Evolutionary conservation across 2,888 invertebrate species (phyloP).

Genomic region (Philereme vetulata): DNA sequence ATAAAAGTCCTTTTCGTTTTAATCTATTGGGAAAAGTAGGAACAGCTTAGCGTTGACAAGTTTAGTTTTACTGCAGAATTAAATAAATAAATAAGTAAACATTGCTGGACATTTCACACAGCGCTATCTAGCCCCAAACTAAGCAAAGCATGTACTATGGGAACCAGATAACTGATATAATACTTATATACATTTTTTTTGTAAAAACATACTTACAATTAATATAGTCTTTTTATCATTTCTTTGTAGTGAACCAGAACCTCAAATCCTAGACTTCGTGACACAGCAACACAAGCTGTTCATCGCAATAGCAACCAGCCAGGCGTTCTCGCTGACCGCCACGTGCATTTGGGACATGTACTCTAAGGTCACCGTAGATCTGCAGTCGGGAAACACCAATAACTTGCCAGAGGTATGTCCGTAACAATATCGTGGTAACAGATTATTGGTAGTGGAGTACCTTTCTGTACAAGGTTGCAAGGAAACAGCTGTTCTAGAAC

Average conservation of each 20-base stretch:
- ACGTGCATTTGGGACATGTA: slow-evolving; percentile 91
- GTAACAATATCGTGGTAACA: slow-evolving; percentile 21
- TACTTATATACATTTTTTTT: too few species aligned
- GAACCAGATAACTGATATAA: too few species aligned
- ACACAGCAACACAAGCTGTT: slow-evolving; percentile 97
- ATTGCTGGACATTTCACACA: too few species aligned
- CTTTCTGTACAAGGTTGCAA: not conserved
- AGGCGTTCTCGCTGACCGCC: slow-evolving; percentile 89
- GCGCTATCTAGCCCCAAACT: too few species aligned
- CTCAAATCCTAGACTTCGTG: slow-evolving; percentile 95
- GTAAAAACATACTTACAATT: too few species aligned
- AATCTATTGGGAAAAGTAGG: too few species aligned
- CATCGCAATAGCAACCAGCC: slow-evolving; percentile 91
- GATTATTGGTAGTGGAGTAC: not conserved
- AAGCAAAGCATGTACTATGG: too few species aligned
- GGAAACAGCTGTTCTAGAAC: too few species aligned
- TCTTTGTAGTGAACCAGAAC: slow-evolving; percentile 88
- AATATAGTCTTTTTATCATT: not conserved
- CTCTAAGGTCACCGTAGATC: slow-evolving; percentile 87
- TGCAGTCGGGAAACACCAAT: slow-evolving; percentile 90
- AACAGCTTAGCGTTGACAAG: too few species aligned
- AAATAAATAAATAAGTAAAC: too few species aligned
- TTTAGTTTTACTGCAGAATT: too few species aligned
- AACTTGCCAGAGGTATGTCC: slow-evolving; percentile 89
- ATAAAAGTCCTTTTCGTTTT: too few species aligned